Conservation (phyloP, 2,888 invertebrate genomes). For the Acanthosepion lycidas region DNA sequence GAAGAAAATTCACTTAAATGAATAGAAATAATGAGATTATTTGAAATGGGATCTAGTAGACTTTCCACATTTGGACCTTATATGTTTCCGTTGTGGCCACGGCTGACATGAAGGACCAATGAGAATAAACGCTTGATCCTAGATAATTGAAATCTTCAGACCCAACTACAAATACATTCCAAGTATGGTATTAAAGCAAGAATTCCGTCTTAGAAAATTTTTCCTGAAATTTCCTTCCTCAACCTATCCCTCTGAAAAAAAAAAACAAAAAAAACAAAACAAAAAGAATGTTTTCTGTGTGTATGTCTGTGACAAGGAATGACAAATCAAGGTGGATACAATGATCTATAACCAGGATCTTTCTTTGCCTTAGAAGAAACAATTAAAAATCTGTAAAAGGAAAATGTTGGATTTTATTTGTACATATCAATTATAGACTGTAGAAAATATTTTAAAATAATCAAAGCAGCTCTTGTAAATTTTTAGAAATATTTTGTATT, state of each 20-base stretch:
- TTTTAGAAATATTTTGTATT: not conserved
- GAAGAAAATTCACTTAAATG: not conserved
- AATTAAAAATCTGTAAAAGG: not conserved
- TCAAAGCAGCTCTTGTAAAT: slow-evolving; percentile 8
- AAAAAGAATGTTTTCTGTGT: not conserved
- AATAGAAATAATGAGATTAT: not conserved
- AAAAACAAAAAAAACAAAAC: not conserved
- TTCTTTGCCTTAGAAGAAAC: slow-evolving; percentile 33
- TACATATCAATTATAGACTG: not conserved
- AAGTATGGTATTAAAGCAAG: slow-evolving; percentile 20
- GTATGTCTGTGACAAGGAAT: slow-evolving; percentile 18
- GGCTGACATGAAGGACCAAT: not conserved
- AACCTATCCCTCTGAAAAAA: not conserved
- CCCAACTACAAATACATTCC: not conserved
- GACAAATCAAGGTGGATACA: slow-evolving; percentile 15
- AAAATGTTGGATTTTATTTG: slow-evolving; percentile 33
- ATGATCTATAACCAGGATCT: slow-evolving; percentile 4
- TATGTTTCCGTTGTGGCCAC: not conserved
- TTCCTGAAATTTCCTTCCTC: slow-evolving; percentile 20
- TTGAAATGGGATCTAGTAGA: not conserved
- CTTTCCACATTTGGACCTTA: not conserved
- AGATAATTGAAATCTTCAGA: not conserved
- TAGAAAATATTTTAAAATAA: not conserved
- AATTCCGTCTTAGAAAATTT: slow-evolving; percentile 15
- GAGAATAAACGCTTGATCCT: not conserved